phyloP scores from a whole-genome alignment of 2,113 vertebrate genomes.

The Pelecanus crispus region DNA sequence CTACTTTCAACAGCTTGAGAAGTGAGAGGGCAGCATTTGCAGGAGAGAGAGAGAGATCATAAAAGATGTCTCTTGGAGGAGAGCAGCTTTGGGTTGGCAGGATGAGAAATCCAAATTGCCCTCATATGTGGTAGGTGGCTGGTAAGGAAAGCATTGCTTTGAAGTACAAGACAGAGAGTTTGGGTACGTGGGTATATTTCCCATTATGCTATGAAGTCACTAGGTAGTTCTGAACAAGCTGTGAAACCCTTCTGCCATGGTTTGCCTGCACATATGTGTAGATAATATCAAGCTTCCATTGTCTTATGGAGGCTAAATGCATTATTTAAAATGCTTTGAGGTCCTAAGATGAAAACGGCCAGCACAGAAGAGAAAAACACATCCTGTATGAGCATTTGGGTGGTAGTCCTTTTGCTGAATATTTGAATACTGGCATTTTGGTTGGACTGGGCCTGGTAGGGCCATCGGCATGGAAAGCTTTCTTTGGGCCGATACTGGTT shows the following conservation, averaged over 20 bases:
- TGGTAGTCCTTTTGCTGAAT: not conserved
- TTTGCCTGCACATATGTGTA: not conserved
- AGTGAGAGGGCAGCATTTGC: not conserved
- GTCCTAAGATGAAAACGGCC: not conserved
- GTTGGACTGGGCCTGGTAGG: not conserved
- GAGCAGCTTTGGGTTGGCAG: not conserved
- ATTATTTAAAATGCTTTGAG: not conserved
- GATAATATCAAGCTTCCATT: not conserved
- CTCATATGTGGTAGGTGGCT: not conserved
- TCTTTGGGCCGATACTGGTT: not conserved
- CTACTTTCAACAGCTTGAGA: not conserved
- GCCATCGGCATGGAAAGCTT: not conserved
- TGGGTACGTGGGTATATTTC: not conserved
- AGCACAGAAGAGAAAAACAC: not conserved
- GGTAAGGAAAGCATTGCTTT: not conserved
- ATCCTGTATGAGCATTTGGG: not conserved
- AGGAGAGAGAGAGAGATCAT: not conserved
- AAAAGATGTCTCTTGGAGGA: not conserved
- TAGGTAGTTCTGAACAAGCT: not conserved
- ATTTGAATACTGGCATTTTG: not conserved
- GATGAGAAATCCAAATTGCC: not conserved
- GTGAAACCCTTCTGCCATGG: not conserved
- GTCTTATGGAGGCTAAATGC: not conserved
- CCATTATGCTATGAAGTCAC: rapidly evolving
- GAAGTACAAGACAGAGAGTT: not conserved